These are phyloP conservation scores for Orestias chungarensis DNA, from an alignment of 2,797 vertebrate genomes.

Conservation along the genomic window DNA sequence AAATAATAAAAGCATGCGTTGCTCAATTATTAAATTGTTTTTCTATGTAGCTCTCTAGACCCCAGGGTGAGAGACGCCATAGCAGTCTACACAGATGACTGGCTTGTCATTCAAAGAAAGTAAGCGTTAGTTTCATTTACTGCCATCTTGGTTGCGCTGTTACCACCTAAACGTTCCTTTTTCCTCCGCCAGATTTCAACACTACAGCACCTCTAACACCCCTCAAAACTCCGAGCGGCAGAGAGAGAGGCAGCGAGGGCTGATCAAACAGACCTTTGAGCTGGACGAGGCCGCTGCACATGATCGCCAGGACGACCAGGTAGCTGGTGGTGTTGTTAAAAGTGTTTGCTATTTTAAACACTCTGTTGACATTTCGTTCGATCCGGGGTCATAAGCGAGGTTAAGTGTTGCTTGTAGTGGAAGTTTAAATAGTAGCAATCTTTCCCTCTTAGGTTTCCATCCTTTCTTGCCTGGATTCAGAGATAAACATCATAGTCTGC, in stretches of 20 bases:
- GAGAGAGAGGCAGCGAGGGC: constrained; percentile 85
- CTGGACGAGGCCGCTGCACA: constrained; percentile 79
- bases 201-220: constrained; percentile 80
- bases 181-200: constrained; percentile 80
- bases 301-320: constrained; percentile 86
- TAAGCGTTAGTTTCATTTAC: constrained; percentile 67
- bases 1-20: constrained; percentile 61
- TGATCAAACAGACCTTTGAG: constrained; percentile 88
- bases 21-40: constrained; percentile 71
- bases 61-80: constrained; percentile 87
- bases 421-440: constrained; percentile 6
- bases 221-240: constrained; percentile 85
- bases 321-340: constrained; percentile 46
- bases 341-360: constrained; percentile 4
- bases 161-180: not conserved
- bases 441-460: not conserved
- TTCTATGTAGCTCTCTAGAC: constrained; percentile 83
- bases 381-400: constrained; percentile 18
- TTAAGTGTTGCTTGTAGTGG: constrained; percentile 6
- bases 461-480: constrained; percentile 17
- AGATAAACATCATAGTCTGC: not conserved
- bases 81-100: constrained; percentile 90
- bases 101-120: constrained; percentile 91
- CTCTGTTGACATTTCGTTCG: not conserved
- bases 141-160: not conserved